Evolutionary conservation across 1,140 invertebrate species (phyloP).

Genomic region (Zaprionus kolodkinae): DNA sequence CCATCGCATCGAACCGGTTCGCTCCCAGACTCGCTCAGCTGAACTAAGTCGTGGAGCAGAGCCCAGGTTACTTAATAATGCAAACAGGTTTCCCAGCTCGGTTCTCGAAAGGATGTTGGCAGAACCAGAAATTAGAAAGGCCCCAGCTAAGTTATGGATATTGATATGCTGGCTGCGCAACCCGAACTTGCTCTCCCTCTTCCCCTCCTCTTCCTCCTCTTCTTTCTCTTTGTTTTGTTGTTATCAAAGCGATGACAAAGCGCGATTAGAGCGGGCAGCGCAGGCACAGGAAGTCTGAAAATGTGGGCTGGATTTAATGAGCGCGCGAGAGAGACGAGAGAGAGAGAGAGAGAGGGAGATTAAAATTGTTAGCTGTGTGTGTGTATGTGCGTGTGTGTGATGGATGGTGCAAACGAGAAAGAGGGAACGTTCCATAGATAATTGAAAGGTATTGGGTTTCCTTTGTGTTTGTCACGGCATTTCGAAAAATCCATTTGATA

Average conservation of each 20-base stretch:
- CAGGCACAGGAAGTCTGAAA: constrained; percentile 57
- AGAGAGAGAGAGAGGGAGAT: constrained; percentile 14
- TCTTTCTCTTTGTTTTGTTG: constrained; percentile 9
- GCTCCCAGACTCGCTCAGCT: constrained; percentile 18
- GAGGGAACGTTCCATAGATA: neutral
- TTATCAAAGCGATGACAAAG: constrained; percentile 51
- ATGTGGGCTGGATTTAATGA: constrained; percentile 72
- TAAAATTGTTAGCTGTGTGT: constrained; percentile 29
- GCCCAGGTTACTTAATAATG: constrained; percentile 80
- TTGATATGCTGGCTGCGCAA: constrained; percentile 36
- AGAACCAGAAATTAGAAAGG: constrained; percentile 29
- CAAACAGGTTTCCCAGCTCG: constrained; percentile 66
- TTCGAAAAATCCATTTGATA: neutral
- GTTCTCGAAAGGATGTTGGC: constrained; percentile 38
- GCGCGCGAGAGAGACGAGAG: constrained; percentile 23
- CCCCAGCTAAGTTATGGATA: constrained; percentile 72
- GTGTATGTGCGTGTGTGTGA: constrained; percentile 2
- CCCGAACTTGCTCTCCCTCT: too few relatives aligned
- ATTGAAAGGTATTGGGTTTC: constrained; percentile 17
- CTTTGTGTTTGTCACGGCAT: constrained; percentile 14
- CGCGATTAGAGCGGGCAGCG: constrained; percentile 42
- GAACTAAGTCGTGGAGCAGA: constrained; percentile 23
- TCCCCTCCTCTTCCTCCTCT: neutral
- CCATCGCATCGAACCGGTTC: constrained; percentile 65
- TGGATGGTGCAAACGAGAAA: neutral